phyloP scores from a whole-genome alignment of 2,113 vertebrate species.

The Glaucidium brasilianum region DNA sequence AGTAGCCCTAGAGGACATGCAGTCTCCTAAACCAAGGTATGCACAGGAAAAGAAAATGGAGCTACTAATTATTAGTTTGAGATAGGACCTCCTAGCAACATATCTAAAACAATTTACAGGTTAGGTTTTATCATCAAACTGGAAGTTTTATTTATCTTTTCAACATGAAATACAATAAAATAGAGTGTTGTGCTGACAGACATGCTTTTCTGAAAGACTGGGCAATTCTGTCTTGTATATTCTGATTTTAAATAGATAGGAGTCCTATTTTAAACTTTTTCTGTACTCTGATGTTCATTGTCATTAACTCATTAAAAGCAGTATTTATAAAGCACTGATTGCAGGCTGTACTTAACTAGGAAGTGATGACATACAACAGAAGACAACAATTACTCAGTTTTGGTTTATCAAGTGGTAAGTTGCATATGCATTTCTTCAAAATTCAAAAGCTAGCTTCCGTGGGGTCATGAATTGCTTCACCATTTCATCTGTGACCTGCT shows the following conservation, averaged over 20 bases:
- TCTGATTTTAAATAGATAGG: background rate
- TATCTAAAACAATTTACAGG: background rate
- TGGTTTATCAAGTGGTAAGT: background rate
- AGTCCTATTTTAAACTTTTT: background rate
- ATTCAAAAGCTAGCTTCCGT: constrained; percentile 83
- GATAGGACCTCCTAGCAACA: background rate
- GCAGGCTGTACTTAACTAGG: constrained; percentile 9
- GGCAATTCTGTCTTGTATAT: background rate
- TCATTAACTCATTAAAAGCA: background rate
- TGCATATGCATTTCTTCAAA: constrained; percentile 60
- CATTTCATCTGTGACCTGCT: constrained; percentile 84
- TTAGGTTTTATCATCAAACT: constrained; percentile 17
- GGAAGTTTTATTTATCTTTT: constrained; percentile 57
- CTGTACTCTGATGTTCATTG: background rate
- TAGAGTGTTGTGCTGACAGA: background rate
- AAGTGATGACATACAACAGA: background rate
- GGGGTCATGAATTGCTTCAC: constrained; percentile 93
- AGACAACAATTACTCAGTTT: background rate
- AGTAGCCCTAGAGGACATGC: background rate
- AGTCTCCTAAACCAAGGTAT: background rate
- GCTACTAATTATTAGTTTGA: background rate
- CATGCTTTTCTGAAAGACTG: constrained; percentile 2
- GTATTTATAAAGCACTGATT: constrained; percentile 7
- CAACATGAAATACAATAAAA: constrained; percentile 37
- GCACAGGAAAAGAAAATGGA: background rate